Base-by-base conservation (phyloP, 1,140 invertebrate species). In the Drosophila oshimai region DNA sequence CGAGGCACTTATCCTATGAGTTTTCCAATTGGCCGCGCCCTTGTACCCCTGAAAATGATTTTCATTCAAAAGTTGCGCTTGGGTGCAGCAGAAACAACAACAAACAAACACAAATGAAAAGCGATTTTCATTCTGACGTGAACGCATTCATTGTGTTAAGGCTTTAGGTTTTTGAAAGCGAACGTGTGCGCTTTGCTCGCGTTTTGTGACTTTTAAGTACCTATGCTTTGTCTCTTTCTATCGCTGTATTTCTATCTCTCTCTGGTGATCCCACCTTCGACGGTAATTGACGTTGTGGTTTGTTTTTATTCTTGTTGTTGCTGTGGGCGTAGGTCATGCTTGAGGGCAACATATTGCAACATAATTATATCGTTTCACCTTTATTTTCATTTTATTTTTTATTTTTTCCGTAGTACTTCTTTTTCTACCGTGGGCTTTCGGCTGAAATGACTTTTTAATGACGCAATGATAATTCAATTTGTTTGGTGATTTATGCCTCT, bases 391-490 rank as follows among this genome's bases (percentile, higher is more conserved):
- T 53, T 44, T 29, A 41, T 31, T 69, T 74, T 20, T 58, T 28
- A 24, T 20, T 29, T 28, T 45, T 31, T 17, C 18, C 15, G 24
- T 37, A 7, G 37, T 37, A 39, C 15, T 49, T 71, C 20, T 60
- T 65, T 60, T 42, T 53, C 33, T 10, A 46, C 10, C 39, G 33
- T 41, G 29, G 18, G 62, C 69, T 17, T 36, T 44, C 15, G 42
- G 22, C 37, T 50, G 50, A 86, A 86, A 87, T 87, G 80, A 73
- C 81, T 76, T 86, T 86, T 86, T 86, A 86, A 86, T 86, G 80
- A 86, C 81, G 81, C 80, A 80, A 86, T 87, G 81, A 86, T 86
- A 86, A 86, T 86, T 86, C 80, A 86, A 86, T 86, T 87, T 86
- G 80, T 73, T 74, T 72, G 75, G 49, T 86, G 81, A 86, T 86